Conservation (phyloP, 2,797 vertebrate species). For the Pantherophis vulpinus region DNA sequence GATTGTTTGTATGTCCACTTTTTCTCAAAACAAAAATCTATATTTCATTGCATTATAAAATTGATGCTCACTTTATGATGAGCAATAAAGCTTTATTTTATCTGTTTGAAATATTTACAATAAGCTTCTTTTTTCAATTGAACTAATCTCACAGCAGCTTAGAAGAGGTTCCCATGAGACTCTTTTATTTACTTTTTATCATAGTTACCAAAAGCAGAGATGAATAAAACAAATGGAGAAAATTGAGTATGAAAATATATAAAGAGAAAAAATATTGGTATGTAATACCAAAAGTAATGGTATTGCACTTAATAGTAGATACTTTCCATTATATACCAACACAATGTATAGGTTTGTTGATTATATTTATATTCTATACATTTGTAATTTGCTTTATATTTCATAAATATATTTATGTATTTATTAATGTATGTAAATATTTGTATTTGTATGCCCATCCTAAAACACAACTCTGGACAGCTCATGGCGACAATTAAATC, state of each 20-base stretch:
- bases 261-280: neutral
- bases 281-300: neutral
- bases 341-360: neutral
- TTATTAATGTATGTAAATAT: neutral
- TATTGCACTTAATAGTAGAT: neutral
- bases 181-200: conserved; percentile 15
- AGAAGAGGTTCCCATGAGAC: neutral
- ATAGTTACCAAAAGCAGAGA: neutral
- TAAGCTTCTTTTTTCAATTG: neutral
- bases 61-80: conserved; percentile 37
- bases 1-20: neutral
- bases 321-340: neutral
- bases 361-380: neutral
- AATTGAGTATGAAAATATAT: neutral
- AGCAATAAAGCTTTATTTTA: neutral
- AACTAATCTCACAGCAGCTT: neutral
- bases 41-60: conserved; percentile 31
- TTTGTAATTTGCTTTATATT: neutral
- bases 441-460: neutral
- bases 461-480: neutral
- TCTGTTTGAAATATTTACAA: conserved; percentile 13
- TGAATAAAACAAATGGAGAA: neutral
- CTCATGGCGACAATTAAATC: neutral
- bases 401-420: neutral
- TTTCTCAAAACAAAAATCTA: neutral